Evolutionary conservation across 92 coral and sea anemone genomes (phyloP).

Genomic region (Bergia puertoricense): DNA sequence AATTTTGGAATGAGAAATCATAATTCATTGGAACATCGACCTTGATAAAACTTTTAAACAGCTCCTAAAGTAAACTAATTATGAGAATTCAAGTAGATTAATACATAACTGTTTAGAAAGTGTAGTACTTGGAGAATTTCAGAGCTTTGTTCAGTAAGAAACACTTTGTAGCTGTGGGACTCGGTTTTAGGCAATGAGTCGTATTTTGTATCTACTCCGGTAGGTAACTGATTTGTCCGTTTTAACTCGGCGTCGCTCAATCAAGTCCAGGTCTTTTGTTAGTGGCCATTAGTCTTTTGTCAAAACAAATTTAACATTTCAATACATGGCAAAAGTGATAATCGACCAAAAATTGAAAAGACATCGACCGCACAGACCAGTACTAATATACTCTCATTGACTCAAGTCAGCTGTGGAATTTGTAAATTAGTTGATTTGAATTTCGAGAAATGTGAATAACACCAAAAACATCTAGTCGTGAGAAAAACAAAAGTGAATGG

Average conservation of each 20-base stretch:
- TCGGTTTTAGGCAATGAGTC: background rate
- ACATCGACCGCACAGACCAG: background rate
- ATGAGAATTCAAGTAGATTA: too few species aligned
- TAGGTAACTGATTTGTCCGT: background rate
- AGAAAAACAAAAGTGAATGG: background rate
- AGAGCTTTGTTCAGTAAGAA: background rate
- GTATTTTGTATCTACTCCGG: background rate
- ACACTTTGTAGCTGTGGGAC: background rate
- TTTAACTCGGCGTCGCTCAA: background rate
- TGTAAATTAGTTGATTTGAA: too few species aligned
- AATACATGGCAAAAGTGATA: conserved; percentile 1
- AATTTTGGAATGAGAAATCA: too few species aligned
- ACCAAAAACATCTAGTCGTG: background rate
- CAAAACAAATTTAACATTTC: conserved; percentile 46
- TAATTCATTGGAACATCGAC: too few species aligned
- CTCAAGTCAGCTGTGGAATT: background rate
- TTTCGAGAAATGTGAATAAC: background rate
- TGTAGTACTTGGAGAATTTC: background rate
- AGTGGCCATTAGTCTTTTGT: conserved; percentile 29
- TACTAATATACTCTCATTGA: background rate
- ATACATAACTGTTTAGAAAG: too few species aligned
- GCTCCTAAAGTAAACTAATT: background rate
- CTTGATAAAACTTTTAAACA: background rate
- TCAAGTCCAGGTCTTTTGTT: background rate
- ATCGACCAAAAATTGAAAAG: background rate